Evolutionary conservation across 2,113 vertebrate species (phyloP).

Genomic region (Nymphicus hollandicus): DNA sequence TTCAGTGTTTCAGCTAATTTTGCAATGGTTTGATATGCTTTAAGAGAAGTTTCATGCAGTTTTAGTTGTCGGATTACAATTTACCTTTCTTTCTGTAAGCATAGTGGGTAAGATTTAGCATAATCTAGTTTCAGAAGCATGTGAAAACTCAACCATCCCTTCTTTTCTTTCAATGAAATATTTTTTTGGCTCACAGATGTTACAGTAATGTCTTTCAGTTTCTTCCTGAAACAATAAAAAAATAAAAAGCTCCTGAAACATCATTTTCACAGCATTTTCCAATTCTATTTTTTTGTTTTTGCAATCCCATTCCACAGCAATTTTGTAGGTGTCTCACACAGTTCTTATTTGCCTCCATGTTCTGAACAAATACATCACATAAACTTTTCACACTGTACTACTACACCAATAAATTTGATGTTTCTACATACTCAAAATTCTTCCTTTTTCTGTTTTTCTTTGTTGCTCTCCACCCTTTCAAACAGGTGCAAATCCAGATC

Average conservation of each 20-base stretch:
- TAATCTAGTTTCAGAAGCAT: background rate
- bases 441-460: background rate
- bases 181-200: background rate
- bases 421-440: background rate
- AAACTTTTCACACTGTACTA: background rate
- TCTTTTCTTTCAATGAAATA: background rate
- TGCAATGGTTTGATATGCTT: background rate
- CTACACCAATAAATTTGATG: background rate
- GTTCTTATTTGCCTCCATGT: background rate
- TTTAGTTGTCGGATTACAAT: background rate
- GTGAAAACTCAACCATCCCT: fast-evolving
- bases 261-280: background rate
- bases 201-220: background rate
- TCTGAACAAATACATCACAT: background rate
- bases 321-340: background rate
- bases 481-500: background rate
- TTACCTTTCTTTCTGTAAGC: background rate
- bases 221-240: background rate
- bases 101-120: background rate
- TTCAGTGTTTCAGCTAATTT: background rate
- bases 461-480: background rate
- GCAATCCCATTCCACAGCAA: background rate
- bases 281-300: background rate
- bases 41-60: background rate
- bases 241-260: background rate